phyloP scores from a whole-genome alignment of 2,797 vertebrate genomes.

The Pseudomugil tenellus region DNA sequence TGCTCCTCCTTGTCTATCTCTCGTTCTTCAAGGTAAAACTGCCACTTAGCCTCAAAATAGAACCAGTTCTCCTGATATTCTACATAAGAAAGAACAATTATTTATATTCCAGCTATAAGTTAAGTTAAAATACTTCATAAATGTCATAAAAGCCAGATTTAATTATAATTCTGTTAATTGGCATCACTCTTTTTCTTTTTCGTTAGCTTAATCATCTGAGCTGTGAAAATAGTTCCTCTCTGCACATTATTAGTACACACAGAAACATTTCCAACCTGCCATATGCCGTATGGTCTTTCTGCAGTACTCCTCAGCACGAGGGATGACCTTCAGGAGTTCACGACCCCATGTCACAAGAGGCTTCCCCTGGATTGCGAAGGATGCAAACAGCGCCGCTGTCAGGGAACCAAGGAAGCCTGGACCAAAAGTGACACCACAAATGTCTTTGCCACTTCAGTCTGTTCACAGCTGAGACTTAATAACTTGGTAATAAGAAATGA shows the following conservation, averaged over 20 bases:
- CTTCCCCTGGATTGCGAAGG: constrained; percentile 91
- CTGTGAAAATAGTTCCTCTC: background rate
- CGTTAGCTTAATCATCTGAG: background rate
- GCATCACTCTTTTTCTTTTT: background rate
- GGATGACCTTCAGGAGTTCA: constrained; percentile 90
- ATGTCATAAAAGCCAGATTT: background rate
- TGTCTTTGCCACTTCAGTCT: background rate
- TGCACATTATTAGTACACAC: background rate
- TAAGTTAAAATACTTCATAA: background rate
- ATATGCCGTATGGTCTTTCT: constrained; percentile 95
- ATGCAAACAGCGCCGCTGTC: constrained; percentile 93
- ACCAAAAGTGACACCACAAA: constrained; percentile 15
- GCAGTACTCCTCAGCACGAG: constrained; percentile 93
- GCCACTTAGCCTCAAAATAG: constrained; percentile 99
- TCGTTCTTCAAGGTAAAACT: constrained; percentile 96
- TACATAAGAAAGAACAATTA: constrained; percentile 59
- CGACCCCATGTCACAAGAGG: constrained; percentile 91
- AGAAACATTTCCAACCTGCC: constrained; percentile 83
- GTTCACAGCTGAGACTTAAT: background rate
- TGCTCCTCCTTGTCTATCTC: constrained; percentile 87
- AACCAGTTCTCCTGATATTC: constrained; percentile 99
- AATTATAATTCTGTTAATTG: background rate
- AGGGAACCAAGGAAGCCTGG: constrained; percentile 95
- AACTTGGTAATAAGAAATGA: background rate
- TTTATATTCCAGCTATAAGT: constrained; percentile 7